Percentiles rank a stretch among this genome's conserved stretches.
phyloP scores from a whole-genome alignment of 1,140 invertebrate species.

The Agraylea sexmaculata region DNA sequence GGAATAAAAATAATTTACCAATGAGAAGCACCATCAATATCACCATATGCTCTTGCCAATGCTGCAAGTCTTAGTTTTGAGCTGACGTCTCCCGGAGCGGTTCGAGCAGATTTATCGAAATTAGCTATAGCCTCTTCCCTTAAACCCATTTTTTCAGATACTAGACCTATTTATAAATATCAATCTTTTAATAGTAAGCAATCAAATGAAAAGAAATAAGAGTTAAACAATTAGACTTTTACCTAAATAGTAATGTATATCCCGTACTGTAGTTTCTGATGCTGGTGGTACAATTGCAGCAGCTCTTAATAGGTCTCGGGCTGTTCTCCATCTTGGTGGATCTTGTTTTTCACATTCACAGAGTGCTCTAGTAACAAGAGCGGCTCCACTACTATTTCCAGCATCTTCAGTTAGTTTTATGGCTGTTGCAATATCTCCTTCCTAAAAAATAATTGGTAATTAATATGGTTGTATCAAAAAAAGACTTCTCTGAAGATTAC shows the following conservation, averaged over 20 bases:
- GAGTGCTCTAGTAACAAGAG: constrained; percentile 15
- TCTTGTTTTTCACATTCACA: constrained; percentile 10
- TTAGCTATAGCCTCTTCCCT: constrained; percentile 8
- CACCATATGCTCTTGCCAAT: constrained; percentile 22
- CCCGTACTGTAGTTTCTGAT: constrained; percentile 9
- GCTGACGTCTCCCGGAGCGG: constrained; percentile 26
- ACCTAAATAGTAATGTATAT: constrained; percentile 18
- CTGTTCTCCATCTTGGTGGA: constrained; percentile 10
- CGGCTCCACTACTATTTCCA: constrained; percentile 11
- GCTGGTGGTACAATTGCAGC: too few relatives aligned
- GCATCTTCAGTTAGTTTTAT: constrained; percentile 13
- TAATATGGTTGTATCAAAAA: background rate
- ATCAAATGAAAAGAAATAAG: background rate
- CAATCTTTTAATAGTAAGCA: constrained; percentile 1
- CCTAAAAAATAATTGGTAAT: constrained; percentile 5
- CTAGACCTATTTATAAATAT: constrained; percentile 12
- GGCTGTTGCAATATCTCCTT: constrained; percentile 14
- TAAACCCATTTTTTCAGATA: constrained; percentile 15
- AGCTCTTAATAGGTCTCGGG: constrained; percentile 9
- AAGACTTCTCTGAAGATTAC: constrained; percentile 20
- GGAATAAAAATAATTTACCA: constrained; percentile 23
- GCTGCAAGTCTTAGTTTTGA: constrained; percentile 25
- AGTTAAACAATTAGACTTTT: background rate
- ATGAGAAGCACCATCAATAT: constrained; percentile 27
- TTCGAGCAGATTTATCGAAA: constrained; percentile 21